Evolutionary conservation across 2,113 vertebrate genomes (phyloP).

Genomic region (Ariopsis seemanni): DNA sequence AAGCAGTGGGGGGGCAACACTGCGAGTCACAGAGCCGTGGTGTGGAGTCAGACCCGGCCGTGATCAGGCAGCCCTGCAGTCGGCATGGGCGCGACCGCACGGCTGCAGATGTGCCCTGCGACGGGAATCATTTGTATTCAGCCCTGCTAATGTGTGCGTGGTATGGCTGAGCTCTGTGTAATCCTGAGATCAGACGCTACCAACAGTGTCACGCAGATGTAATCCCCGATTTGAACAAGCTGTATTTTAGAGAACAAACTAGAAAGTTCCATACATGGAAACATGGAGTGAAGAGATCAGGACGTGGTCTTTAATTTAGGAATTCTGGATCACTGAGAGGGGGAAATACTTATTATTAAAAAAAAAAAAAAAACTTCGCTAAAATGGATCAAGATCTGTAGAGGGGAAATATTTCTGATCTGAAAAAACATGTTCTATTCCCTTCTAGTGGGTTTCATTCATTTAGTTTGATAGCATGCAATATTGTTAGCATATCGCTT

Average conservation of each 20-base stretch:
- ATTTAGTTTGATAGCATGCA: too few species aligned
- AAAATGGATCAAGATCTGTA: background rate
- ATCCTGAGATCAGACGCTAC: conserved; percentile 57
- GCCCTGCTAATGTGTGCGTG: conserved; percentile 56
- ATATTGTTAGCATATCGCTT: too few species aligned
- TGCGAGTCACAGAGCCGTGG: background rate
- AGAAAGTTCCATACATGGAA: conserved; percentile 30
- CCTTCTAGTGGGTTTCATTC: too few species aligned
- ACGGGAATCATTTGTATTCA: conserved; percentile 59
- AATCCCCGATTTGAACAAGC: conserved; percentile 51
- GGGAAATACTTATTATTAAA: background rate
- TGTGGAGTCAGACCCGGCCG: background rate
- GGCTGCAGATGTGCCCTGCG: conserved; percentile 40
- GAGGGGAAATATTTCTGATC: background rate
- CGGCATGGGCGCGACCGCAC: conserved; percentile 23
- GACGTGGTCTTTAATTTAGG: conserved; percentile 16
- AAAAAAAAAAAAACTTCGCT: background rate
- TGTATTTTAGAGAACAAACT: conserved; percentile 41
- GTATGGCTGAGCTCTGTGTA: conserved; percentile 52
- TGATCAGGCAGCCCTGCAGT: background rate
- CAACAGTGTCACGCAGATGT: conserved; percentile 47
- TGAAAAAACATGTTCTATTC: too few species aligned
- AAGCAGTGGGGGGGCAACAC: background rate
- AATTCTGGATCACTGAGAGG: background rate
- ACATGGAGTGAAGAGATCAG: conserved; percentile 20